Conservation (phyloP, 92 coral and sea anemone species). For the Meandrina meandrites region DNA sequence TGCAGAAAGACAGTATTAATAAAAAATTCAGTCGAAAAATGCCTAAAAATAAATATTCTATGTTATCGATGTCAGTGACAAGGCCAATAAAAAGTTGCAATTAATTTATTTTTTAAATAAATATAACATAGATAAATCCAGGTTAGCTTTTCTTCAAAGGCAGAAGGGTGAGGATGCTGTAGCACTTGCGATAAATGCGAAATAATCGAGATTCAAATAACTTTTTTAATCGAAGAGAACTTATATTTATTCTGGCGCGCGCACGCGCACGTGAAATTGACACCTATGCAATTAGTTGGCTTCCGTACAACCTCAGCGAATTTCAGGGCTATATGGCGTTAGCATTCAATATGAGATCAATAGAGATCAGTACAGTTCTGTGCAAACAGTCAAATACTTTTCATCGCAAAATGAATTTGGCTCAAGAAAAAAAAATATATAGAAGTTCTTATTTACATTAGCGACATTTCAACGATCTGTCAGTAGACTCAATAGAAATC, state of each 20-base stretch:
- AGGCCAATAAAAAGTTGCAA: neutral
- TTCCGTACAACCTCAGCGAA: neutral
- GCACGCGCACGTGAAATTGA: neutral
- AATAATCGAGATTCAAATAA: neutral
- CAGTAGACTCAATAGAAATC: neutral
- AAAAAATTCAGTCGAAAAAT: neutral
- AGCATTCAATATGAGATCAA: neutral
- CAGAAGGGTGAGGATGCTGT: too few relatives aligned
- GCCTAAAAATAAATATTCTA: neutral
- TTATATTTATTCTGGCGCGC: neutral
- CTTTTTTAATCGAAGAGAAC: neutral
- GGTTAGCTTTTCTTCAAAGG: neutral
- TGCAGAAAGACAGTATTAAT: neutral
- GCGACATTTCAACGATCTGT: neutral
- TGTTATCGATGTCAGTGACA: neutral
- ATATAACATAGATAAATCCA: neutral
- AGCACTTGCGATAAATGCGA: neutral
- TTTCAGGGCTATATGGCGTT: neutral
- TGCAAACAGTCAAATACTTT: constrained; percentile 5
- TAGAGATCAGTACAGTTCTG: neutral
- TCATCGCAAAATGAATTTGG: neutral
- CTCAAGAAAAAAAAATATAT: neutral
- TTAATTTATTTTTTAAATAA: neutral
- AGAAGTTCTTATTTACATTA: neutral
- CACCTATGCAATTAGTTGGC: neutral